Conservation (phyloP, 2,888 invertebrate species). For the Hirudinaria manillensis region DNA sequence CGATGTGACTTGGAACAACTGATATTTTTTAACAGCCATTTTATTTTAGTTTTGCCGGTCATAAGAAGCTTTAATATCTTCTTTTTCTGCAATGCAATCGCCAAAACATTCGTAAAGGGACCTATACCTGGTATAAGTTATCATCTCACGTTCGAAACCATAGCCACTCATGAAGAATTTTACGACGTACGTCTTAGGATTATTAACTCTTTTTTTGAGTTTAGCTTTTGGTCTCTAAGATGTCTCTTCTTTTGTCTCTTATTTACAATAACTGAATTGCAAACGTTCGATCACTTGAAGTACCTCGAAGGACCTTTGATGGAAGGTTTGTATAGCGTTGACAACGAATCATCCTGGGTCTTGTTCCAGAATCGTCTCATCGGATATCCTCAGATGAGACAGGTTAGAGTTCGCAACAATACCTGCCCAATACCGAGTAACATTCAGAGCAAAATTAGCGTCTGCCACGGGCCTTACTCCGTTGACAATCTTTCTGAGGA, state of each 20-base stretch:
- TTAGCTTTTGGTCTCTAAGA: not conserved
- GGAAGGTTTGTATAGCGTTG: not conserved
- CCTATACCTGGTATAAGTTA: constrained; percentile 10
- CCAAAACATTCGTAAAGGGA: constrained; percentile 12
- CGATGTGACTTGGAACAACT: not conserved
- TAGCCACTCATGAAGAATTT: constrained; percentile 21
- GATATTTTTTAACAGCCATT: not conserved
- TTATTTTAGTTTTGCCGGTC: not conserved
- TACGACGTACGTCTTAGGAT: constrained; percentile 17
- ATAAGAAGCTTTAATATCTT: constrained; percentile 9
- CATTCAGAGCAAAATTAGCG: constrained; percentile 25
- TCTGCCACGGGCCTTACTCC: constrained; percentile 22
- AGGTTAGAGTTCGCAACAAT: constrained; percentile 20
- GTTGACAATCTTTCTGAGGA: not conserved
- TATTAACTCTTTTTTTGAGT: not conserved
- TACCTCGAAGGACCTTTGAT: constrained; percentile 9
- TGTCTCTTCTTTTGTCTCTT: not conserved
- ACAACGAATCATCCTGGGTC: constrained; percentile 8
- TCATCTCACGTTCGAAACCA: constrained; percentile 12
- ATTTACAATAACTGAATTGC: not conserved
- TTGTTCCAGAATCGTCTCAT: constrained; percentile 24
- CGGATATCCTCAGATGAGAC: constrained; percentile 23
- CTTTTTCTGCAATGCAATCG: constrained; percentile 22
- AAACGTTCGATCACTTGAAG: not conserved
- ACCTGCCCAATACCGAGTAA: constrained; percentile 18